Evolutionary conservation across 2,113 vertebrate species (phyloP).

Genomic region (Mus pahari): DNA sequence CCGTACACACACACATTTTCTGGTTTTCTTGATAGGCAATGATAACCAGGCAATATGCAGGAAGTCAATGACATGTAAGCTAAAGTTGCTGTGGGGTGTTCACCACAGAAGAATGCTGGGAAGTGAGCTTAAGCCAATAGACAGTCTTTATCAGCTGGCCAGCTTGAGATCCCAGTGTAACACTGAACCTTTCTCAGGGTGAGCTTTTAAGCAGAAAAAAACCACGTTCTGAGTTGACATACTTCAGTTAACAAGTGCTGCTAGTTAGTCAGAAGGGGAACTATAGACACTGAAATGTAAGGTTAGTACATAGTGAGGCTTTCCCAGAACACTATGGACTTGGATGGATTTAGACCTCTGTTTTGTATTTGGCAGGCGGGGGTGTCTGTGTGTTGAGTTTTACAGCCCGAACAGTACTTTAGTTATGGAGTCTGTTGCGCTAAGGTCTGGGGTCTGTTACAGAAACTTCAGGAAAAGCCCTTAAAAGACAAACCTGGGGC

Average conservation of each 20-base stretch:
- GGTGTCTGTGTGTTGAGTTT: not conserved
- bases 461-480: not conserved
- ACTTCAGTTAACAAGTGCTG: not conserved
- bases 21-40: not conserved
- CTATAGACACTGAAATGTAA: not conserved
- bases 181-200: not conserved
- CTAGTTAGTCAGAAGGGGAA: not conserved
- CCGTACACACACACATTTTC: constrained; percentile 17
- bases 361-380: not conserved
- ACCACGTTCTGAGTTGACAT: not conserved
- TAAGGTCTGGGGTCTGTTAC: not conserved
- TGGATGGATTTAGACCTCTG: not conserved
- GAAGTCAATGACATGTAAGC: constrained; percentile 22
- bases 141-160: not conserved
- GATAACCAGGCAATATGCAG: constrained; percentile 14
- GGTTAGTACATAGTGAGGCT: not conserved
- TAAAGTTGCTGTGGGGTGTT: not conserved
- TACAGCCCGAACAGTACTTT: not conserved
- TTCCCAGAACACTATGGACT: not conserved
- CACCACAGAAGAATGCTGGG: not conserved
- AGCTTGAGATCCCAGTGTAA: not conserved
- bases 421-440: not conserved
- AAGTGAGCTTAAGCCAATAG: not conserved
- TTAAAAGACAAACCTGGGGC: not conserved
- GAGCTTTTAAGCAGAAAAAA: not conserved